Conservation (phyloP, 2,888 invertebrate genomes). For the Aleiodes alternator region DNA sequence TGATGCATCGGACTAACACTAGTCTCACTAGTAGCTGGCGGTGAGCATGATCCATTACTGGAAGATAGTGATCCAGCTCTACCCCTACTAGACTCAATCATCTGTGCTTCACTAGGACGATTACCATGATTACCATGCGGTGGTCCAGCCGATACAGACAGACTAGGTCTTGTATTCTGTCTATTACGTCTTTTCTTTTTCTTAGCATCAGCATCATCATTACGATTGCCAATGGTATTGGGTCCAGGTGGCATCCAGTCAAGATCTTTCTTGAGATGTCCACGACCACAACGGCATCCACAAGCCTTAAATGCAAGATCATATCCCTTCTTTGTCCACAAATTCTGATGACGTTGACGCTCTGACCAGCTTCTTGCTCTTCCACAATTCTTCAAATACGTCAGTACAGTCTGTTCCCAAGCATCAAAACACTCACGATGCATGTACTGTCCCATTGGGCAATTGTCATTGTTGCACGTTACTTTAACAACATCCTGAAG, state of each 20-base stretch:
- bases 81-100: conserved; percentile 76
- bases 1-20: conserved; percentile 84
- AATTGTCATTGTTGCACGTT: conserved; percentile 95
- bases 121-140: conserved; percentile 71
- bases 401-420: conserved; percentile 93
- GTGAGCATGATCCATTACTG: conserved; percentile 87
- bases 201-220: conserved; percentile 78
- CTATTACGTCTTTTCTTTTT: conserved; percentile 84
- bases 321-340: conserved; percentile 99
- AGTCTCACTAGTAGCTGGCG: conserved; percentile 87
- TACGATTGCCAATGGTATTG: conserved; percentile 74
- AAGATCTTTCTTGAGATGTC: conserved; percentile 95
- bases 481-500: conserved; percentile 90
- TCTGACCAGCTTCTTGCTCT: conserved; percentile 96
- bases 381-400: conserved; percentile 92
- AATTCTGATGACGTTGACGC: conserved; percentile 93
- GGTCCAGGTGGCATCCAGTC: conserved; percentile 90
- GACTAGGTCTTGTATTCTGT: conserved; percentile 80
- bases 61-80: conserved; percentile 87
- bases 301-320: conserved; percentile 97
- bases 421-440: conserved; percentile 96
- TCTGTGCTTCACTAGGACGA: conserved; percentile 64
- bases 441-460: conserved; percentile 93
- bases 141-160: conserved; percentile 78
- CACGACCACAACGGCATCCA: conserved; percentile 94